phyloP scores from a whole-genome alignment of 2,113 vertebrate species.

The Ifrita kowaldi region DNA sequence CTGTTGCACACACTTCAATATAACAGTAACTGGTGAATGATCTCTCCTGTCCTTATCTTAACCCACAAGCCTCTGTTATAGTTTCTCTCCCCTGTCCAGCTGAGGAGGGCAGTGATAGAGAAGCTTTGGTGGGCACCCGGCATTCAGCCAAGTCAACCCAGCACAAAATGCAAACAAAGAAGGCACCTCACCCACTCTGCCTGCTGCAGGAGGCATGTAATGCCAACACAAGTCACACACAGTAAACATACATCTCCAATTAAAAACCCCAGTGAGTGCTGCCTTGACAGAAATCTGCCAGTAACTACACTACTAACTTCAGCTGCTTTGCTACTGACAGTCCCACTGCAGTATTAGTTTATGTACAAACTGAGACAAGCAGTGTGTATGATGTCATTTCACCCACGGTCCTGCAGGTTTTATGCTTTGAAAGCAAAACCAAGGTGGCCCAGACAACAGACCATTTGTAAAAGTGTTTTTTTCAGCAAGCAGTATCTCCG shows the following conservation, averaged over 20 bases:
- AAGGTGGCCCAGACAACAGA: neutral
- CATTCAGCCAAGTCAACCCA: neutral
- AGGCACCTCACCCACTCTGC: neutral
- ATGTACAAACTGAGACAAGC: neutral
- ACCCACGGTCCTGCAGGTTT: neutral
- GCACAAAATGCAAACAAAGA: neutral
- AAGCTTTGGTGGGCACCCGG: neutral
- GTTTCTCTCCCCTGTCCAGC: neutral
- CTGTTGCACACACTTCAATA: neutral
- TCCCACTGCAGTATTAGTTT: neutral
- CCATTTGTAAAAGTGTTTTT: neutral
- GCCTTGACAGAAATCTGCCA: neutral
- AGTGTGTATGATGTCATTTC: neutral
- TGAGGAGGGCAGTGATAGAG: neutral
- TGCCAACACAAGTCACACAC: neutral
- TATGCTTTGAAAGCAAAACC: neutral
- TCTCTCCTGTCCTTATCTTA: neutral
- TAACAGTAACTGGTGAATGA: neutral
- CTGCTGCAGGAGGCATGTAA: neutral
- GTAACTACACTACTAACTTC: neutral
- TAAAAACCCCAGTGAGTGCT: neutral
- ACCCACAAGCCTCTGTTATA: neutral
- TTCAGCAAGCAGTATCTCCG: neutral
- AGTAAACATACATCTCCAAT: neutral
- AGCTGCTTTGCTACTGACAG: neutral